A percentile compares a stretch with the other conserved stretches of the same genome.
Conservation (phyloP, 2,888 invertebrate species). For the Tenthredo livida region DNA sequence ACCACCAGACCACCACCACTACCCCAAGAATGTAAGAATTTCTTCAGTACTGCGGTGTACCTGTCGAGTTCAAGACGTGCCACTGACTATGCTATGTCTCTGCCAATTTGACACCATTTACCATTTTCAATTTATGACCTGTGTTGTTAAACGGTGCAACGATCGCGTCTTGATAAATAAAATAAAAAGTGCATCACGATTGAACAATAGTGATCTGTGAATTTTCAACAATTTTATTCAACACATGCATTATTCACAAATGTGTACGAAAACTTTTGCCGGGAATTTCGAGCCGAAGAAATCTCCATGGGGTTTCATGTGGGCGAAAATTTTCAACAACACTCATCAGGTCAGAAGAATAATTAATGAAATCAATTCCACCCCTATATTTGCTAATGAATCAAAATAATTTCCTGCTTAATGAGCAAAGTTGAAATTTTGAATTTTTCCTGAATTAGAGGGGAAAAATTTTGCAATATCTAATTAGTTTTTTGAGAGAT, state of each 20-base stretch:
- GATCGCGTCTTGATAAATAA: not conserved
- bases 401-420: not conserved
- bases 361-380: not conserved
- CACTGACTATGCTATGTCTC: not conserved
- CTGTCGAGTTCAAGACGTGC: constrained; percentile 34
- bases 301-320: constrained; percentile 26
- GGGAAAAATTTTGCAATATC: not conserved
- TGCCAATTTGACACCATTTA: constrained; percentile 28
- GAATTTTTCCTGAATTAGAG: not conserved
- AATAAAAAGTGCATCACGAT: not conserved
- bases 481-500: not conserved
- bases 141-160: not conserved
- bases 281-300: constrained; percentile 7
- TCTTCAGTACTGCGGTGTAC: constrained; percentile 41
- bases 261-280: not conserved
- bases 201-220: not conserved
- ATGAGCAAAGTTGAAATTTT: not conserved
- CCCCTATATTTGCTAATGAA: not conserved
- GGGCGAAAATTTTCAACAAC: constrained; percentile 46
- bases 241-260: not conserved
- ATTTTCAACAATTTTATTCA: not conserved
- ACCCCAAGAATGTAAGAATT: constrained; percentile 29
- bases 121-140: not conserved
- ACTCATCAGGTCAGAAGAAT: constrained; percentile 43
- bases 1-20: constrained; percentile 14